phyloP scores from a whole-genome alignment of 2,797 vertebrate species.

The Notoglanidium macrostoma region DNA sequence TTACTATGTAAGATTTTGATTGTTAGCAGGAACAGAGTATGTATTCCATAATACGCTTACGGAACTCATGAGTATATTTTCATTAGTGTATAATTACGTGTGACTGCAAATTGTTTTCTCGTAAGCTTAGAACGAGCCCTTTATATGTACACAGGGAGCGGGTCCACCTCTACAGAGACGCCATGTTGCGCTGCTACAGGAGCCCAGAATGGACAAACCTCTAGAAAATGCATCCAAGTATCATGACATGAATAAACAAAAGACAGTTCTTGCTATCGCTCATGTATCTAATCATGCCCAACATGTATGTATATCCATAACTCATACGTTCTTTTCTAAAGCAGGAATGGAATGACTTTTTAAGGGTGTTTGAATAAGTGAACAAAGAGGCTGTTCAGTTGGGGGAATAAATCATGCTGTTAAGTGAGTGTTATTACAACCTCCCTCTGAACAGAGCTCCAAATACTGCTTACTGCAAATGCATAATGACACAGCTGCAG shows the following conservation, averaged over 20 bases:
- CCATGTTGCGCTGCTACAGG: no score
- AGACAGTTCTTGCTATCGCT: neutral
- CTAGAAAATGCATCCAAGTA: neutral
- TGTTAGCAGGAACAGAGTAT: no score
- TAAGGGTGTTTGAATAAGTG: neutral
- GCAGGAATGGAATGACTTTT: neutral
- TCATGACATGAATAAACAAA: neutral
- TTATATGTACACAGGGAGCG: no score
- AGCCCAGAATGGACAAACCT: no score
- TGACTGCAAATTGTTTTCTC: no score
- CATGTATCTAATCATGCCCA: no score
- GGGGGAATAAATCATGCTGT: slow-evolving; percentile 27
- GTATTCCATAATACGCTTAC: no score
- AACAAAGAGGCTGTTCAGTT: slow-evolving; percentile 31
- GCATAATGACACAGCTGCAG: slow-evolving; percentile 40
- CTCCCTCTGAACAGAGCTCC: slow-evolving; percentile 19
- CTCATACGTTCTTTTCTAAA: neutral
- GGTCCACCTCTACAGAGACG: no score
- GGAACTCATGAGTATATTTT: no score
- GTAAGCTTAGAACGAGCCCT: no score
- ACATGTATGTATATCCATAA: neutral
- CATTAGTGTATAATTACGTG: no score
- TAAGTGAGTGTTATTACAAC: slow-evolving; percentile 37
- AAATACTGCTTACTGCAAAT: slow-evolving; percentile 30
- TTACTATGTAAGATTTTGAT: no score